Evolutionary conservation across 2,113 vertebrate genomes (phyloP), one percentile per base, ranked within the genome.

Genomic region (Paradoxurus hermaphroditus): DNA sequence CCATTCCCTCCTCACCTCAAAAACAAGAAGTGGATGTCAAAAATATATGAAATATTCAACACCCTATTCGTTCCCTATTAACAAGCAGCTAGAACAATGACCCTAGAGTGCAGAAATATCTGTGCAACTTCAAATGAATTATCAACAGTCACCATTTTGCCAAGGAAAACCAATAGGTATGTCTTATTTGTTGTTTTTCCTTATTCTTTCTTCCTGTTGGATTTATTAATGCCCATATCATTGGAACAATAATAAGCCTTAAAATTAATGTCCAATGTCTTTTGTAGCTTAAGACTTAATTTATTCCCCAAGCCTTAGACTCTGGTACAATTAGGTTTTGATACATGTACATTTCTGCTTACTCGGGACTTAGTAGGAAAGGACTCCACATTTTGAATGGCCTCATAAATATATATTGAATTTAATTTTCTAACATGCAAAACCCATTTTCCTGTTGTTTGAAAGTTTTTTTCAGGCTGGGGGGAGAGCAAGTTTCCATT

Each of bases 331-430:
- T 98, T 98, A 98, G 95, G 73, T 96, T 98, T 98, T 98, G 98
- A 99, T 98, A 95, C 97, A 98, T 98, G 98, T 97, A 96, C 97
- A 97, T 98, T 99, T 98, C 97, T 99, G 97, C 97, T 99, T 99
- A 98, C 97, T 98, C 36, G 83, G 97, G 98, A 98, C 98, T 96
- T 95, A 90, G 95, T 95, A 96, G 90, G 89, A 98, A 98, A 98
- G 96, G 94, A 97, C 95, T 98, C 91, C 96, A 98, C 91, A 97
- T 98, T 98, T 98, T 98, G 97, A 99, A 98, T 86, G 97, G 97
- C 97, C 97, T 99, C 98, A 99, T 99, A 99, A 99, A 99, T 99
- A 99, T 99, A 99, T 98, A 99, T 99, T 99, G 98, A 98, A 98
- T 99, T 99, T 98, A 98, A 99, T 98, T 99, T 98, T 98, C 98